These are phyloP conservation scores for Serripes groenlandicus DNA, from an alignment of 2,888 invertebrate species.

Conservation along the genomic window DNA sequence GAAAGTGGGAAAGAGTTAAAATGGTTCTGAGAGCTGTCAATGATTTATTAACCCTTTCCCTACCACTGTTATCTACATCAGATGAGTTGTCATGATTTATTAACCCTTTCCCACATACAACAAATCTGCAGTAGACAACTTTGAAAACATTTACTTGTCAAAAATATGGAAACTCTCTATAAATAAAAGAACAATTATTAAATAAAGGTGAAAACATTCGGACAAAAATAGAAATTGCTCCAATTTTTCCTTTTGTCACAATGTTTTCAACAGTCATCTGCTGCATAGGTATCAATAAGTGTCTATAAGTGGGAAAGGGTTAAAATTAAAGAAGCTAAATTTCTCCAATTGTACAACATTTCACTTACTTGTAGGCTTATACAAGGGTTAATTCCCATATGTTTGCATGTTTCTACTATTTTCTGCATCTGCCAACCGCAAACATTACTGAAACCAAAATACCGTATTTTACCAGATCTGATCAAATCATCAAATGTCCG, in stretches of 20 bases:
- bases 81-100: no score
- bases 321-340: no score
- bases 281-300: no score
- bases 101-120: not conserved
- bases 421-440: slow-evolving; percentile 84
- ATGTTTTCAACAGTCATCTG: no score
- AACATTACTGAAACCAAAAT: slow-evolving; percentile 81
- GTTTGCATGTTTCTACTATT: slow-evolving; percentile 72
- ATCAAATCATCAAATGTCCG: slow-evolving; percentile 81
- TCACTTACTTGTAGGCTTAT: slow-evolving; percentile 77
- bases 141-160: not conserved
- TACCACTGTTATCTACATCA: no score
- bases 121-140: no score
- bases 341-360: no score
- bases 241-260: not conserved
- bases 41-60: no score
- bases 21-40: no score
- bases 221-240: slow-evolving; percentile 1
- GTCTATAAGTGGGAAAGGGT: no score
- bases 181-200: no score
- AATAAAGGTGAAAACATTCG: not conserved
- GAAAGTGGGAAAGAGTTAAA: no score
- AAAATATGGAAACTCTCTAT: not conserved
- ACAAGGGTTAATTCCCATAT: slow-evolving; percentile 66
- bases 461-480: slow-evolving; percentile 81